phyloP scores from a whole-genome alignment of 1,140 invertebrate species.

The Drosophila sturtevanti region DNA sequence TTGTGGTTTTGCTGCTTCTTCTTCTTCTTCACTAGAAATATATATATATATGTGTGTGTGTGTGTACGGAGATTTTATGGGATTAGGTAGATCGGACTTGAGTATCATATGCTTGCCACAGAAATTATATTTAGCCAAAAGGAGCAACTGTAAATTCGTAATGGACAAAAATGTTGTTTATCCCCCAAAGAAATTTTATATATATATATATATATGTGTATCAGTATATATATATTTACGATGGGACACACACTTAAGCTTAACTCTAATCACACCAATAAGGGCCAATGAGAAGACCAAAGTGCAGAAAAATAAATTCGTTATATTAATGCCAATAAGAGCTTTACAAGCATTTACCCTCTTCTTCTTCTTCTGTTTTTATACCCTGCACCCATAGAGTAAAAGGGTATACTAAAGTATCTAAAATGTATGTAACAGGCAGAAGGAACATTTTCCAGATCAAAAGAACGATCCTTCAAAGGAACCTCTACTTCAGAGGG shows the following conservation, averaged over 20 bases:
- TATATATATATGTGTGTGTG: no score
- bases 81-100: conserved; percentile 1
- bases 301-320: not conserved
- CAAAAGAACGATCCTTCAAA: no score
- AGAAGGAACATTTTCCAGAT: no score
- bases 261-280: not conserved
- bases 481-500: no score
- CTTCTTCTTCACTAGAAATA: no score
- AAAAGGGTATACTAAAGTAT: no score
- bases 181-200: not conserved
- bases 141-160: conserved; percentile 6
- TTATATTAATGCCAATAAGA: not conserved
- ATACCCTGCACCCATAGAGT: no score
- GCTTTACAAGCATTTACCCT: no score
- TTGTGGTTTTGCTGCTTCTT: no score
- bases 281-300: not conserved
- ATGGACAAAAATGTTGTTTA: conserved; percentile 4
- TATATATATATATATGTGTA: not conserved
- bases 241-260: not conserved
- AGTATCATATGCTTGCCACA: not conserved
- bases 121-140: not conserved
- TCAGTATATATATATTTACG: not conserved
- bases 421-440: no score
- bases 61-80: not conserved
- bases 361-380: no score